These are phyloP conservation scores for Coptodon bakossiorum DNA, from an alignment of 2,113 vertebrate species.

Conservation along the genomic window DNA sequence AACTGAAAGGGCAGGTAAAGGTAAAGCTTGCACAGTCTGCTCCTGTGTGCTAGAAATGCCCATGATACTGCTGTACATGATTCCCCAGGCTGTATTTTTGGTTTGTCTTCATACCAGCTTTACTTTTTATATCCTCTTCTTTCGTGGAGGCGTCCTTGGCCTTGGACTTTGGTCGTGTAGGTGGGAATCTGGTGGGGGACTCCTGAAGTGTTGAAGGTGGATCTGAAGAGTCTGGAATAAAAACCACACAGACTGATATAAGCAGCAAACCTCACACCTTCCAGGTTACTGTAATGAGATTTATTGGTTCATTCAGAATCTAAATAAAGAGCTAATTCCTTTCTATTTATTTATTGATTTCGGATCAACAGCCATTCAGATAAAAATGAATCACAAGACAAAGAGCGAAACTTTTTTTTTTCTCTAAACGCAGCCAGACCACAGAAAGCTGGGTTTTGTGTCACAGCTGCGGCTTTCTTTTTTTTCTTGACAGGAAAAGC, in stretches of 20 bases:
- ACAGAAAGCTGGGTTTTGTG: neutral
- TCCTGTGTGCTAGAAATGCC: neutral
- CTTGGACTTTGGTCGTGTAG: constrained; percentile 78
- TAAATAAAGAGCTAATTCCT: neutral
- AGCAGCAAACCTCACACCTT: neutral
- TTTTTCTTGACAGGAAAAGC: constrained; percentile 12
- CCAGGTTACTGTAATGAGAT: neutral
- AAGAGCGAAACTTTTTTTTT: neutral
- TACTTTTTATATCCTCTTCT: constrained; percentile 13
- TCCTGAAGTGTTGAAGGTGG: constrained; percentile 74
- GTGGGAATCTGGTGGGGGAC: constrained; percentile 81
- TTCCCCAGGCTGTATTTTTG: neutral
- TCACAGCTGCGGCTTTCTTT: neutral
- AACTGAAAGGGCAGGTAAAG: neutral
- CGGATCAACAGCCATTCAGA: neutral
- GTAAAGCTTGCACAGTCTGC: neutral
- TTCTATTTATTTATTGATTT: neutral
- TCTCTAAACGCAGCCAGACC: neutral
- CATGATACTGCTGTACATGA: neutral
- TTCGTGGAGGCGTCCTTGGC: constrained; percentile 75
- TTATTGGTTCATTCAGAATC: neutral
- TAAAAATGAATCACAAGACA: neutral
- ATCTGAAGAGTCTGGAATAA: constrained; percentile 80
- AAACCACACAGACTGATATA: neutral
- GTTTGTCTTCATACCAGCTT: neutral